Evolutionary conservation across 2,888 invertebrate genomes (phyloP).

Genomic region (Slavum lentiscoides): DNA sequence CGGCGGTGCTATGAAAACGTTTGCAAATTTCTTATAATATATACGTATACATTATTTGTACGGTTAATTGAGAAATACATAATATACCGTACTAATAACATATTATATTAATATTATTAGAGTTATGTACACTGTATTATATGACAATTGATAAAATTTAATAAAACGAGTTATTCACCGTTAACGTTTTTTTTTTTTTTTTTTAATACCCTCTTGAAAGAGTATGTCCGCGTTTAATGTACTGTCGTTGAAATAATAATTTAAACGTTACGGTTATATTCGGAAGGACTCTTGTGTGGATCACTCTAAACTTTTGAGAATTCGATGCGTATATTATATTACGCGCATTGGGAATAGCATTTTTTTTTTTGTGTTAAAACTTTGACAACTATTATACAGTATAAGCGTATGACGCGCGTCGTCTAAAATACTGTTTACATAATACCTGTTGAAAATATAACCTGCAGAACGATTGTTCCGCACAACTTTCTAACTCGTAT

Average conservation of each 20-base stretch:
- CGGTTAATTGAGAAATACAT: too few species aligned
- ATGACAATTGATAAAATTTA: too few species aligned
- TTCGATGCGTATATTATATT: conserved; percentile 12
- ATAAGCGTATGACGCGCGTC: not conserved
- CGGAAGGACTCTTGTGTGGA: not conserved
- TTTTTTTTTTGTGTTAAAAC: conserved; percentile 5
- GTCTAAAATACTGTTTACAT: conserved; percentile 1
- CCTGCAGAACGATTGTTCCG: not conserved
- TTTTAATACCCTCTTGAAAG: too few species aligned
- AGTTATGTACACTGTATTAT: too few species aligned
- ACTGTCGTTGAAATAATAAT: not conserved
- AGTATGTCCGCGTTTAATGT: too few species aligned
- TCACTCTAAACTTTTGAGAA: conserved; percentile 19
- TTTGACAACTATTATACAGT: conserved; percentile 1
- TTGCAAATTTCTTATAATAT: too few species aligned
- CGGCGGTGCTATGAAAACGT: too few species aligned
- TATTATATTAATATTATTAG: too few species aligned
- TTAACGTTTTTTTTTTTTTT: too few species aligned
- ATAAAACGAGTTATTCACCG: too few species aligned
- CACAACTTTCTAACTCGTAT: not conserved
- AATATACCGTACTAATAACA: too few species aligned
- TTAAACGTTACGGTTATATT: not conserved
- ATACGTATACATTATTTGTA: too few species aligned
- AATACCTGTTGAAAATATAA: conserved; percentile 2
- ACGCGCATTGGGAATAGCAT: not conserved